phyloP scores from a whole-genome alignment of 1,140 invertebrate species.

The Zophobas atratus region DNA sequence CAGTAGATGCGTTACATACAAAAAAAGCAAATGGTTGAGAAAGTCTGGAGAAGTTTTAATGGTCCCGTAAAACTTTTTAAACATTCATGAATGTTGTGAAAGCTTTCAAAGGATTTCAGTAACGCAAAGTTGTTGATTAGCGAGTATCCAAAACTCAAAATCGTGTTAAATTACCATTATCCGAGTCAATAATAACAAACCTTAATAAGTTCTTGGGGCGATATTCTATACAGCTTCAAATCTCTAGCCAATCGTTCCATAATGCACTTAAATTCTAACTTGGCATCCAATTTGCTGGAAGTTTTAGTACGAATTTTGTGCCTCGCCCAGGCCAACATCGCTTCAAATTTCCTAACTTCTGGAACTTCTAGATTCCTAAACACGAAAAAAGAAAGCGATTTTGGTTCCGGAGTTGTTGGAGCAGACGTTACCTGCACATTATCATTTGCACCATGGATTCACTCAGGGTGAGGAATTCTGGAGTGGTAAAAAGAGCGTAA shows the following conservation, averaged over 20 bases:
- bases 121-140: neutral
- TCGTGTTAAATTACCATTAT: neutral
- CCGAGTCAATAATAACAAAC: slow-evolving; percentile 64
- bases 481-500: slow-evolving; percentile 84
- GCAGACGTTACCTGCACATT: slow-evolving; percentile 77
- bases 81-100: neutral
- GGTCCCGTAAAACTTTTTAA: neutral
- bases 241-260: slow-evolving; percentile 93
- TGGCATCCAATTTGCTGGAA: slow-evolving; percentile 84
- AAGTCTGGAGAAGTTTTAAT: neutral
- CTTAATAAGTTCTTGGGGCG: slow-evolving; percentile 93
- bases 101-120: slow-evolving; percentile 14
- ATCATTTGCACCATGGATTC: slow-evolving; percentile 97
- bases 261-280: slow-evolving; percentile 91
- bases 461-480: slow-evolving; percentile 89
- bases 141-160: slow-evolving; percentile 8
- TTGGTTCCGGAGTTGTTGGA: neutral
- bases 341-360: slow-evolving; percentile 94
- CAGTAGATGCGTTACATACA: neutral
- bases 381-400: neutral
- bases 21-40: neutral
- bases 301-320: slow-evolving; percentile 86
- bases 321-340: slow-evolving; percentile 91
- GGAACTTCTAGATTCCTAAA: slow-evolving; percentile 83
- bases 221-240: slow-evolving; percentile 91